phyloP scores from a whole-genome alignment of 2,888 invertebrate species.

The Drosophila anomelani region DNA sequence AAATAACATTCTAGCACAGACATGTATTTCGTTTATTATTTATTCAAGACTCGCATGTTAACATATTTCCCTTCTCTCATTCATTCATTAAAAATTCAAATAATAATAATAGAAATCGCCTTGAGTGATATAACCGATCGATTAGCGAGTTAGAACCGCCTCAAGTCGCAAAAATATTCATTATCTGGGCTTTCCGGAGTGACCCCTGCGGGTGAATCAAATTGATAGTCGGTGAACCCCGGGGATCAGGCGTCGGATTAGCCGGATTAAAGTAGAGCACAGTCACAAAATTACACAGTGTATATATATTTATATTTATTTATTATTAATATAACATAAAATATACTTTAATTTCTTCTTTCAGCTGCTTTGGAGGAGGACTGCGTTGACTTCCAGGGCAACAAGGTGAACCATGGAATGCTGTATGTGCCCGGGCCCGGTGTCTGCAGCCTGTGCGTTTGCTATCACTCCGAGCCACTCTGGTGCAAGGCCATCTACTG shows the following conservation, averaged over 20 bases:
- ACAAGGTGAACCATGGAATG: constrained; percentile 90
- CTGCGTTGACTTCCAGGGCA: constrained; percentile 93
- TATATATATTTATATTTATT: neutral
- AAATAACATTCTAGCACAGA: neutral
- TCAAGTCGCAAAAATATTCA: constrained; percentile 38
- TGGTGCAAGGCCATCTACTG: constrained; percentile 95
- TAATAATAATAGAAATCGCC: neutral
- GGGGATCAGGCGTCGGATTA: constrained; percentile 31
- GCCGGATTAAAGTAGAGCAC: constrained; percentile 51
- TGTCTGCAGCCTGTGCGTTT: constrained; percentile 93
- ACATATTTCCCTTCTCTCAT: neutral
- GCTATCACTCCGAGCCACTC: constrained; percentile 93
- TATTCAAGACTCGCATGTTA: neutral
- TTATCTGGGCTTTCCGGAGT: constrained; percentile 35
- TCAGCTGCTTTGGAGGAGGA: constrained; percentile 88
- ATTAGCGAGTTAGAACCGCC: constrained; percentile 10
- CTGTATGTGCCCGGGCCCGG: constrained; percentile 94
- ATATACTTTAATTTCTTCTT: constrained; percentile 6
- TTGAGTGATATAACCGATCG: constrained; percentile 5
- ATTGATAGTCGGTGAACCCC: constrained; percentile 39
- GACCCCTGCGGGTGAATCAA: constrained; percentile 9
- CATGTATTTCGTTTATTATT: constrained; percentile 6
- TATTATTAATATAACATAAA: neutral
- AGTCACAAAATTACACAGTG: neutral
- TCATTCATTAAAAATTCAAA: neutral